Base-by-base conservation (phyloP, 2,113 vertebrate genomes). In the Nipponia nippon region DNA sequence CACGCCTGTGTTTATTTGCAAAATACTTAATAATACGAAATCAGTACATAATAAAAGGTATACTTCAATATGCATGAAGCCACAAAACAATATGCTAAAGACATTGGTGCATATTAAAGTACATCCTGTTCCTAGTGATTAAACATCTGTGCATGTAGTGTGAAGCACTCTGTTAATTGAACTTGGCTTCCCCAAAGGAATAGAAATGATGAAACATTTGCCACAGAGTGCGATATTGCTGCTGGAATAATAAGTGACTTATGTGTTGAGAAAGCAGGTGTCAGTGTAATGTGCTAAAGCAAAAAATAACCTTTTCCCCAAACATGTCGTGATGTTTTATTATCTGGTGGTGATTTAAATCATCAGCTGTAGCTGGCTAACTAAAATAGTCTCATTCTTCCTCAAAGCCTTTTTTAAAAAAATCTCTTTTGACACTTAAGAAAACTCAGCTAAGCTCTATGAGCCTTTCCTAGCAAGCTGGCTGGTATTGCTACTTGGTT, bases 41-140 rank as follows among this genome's bases (percentile, higher is more conserved):
- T 66, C 16, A 30, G n/a, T 53, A 20, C n/a, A 6, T 62, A 58
- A 66, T 47, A 42, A 27, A 83, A 59, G 46, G 13, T 59, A 16
- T 62, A 32, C 38, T 87, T 87, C 13, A 87, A 47, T 65, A 27
- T 66, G 29, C 32, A 55, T 6, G 17, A 93, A 85, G n/a, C 72
- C 82, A 75, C 79, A 63, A 86, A 93, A 88, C 83, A 86, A 56
- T 27, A 89, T 59, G 26, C 76, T 78, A 23, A 92, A 87, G 50
- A 27, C n/a, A 34, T 16, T 38, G 26, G 50, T 70, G 10, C 86
- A 16, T 80, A 44, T 76, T 92, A n/a, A 80, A 75, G 34, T 49
- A 55, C 72, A 73, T 95, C 83, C 80, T 83, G 66, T 90, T 73
- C 30, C 69, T 52, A 27, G 76, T 94, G 85, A 90, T 93, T 93